These are phyloP conservation scores for Amazonetta brasiliensis DNA, from an alignment of 2,797 vertebrate species.

Conservation along the genomic window DNA sequence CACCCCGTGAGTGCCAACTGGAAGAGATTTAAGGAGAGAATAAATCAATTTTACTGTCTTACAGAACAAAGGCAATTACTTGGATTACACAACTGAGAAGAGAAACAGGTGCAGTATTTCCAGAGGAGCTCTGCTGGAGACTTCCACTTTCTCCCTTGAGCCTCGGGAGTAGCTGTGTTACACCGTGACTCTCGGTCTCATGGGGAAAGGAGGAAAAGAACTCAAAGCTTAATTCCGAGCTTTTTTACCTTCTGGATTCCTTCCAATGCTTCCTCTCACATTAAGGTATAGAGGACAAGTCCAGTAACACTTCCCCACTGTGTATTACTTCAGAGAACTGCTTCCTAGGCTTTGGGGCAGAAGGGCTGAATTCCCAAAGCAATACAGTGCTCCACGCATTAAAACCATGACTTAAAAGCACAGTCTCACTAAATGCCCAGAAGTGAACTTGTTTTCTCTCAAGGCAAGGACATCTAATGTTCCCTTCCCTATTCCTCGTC, in stretches of 20 bases:
- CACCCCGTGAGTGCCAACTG: not conserved
- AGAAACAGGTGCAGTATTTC: conserved; percentile 1
- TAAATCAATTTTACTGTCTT: conserved; percentile 34
- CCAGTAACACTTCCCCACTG: not conserved
- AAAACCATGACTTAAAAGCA: not conserved
- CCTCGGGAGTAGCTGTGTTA: not conserved
- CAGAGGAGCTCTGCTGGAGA: conserved; percentile 13
- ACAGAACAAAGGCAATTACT: conserved; percentile 44
- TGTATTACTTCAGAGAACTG: not conserved
- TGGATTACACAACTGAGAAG: conserved; percentile 37
- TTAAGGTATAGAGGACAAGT: not conserved
- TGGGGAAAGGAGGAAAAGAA: not conserved
- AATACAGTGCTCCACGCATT: not conserved
- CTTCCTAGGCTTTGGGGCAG: not conserved
- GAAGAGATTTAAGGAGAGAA: not conserved
- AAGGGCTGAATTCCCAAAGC: not conserved
- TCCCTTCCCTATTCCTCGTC: not conserved
- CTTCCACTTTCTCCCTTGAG: conserved; percentile 2
- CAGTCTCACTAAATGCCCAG: not conserved
- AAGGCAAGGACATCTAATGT: not conserved
- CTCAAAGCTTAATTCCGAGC: not conserved
- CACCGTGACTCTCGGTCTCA: not conserved
- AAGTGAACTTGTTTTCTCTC: not conserved
- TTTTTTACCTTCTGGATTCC: not conserved
- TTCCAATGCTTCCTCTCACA: not conserved